Evolutionary conservation across 2,797 vertebrate species (phyloP), one percentile per base, ranked within the genome.

Genomic region (Rachycentron canadum): DNA sequence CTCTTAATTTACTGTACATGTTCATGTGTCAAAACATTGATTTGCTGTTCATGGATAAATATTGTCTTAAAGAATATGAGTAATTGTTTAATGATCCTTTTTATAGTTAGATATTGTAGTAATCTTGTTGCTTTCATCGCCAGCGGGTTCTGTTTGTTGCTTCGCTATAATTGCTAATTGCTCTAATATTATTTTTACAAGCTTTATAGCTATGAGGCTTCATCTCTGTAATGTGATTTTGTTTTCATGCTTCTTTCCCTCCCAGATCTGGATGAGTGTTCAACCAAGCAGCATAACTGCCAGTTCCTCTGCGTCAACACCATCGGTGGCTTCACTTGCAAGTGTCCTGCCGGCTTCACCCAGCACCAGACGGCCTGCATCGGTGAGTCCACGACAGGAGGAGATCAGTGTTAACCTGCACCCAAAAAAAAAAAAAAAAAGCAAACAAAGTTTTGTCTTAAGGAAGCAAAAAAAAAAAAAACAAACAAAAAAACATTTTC

Each of bases 271-370:
- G 98, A 99, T 21, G 98, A 99, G 85, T 99, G 98, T 80, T 95
- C 97, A 3, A 98, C 96, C 9, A 99, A 99, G 67, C 98, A 99
- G 82, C 98, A 99, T 83, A 99, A 99, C 91, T 99, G 98, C 91
- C 98, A 99, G 91, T 99, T 99, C 92, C 95, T 99, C 73, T 99
- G 98, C n/a, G 97, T 99, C 61, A 99, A 99, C 94, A 99, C 98
- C 60, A 97, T 99, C 0, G 98, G 98, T 17, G 97, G 98, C 67
- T 99, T 99, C 93, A 97, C 96, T 17, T 99, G 98, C 87, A 99
- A 99, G 93, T 99, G 98, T 84, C 98, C 98, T 14, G 94, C 97
- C 10, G 98, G 98, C 45, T 99, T 99, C 92, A 97, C 96, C 19
- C 98, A 99, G 79, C 98, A 99, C 91, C 98, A 99, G 79, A 98